Percentiles rank a stretch among this genome's conserved stretches.
phyloP scores from a whole-genome alignment of 2,888 invertebrate species.

The Thelaira solivaga region DNA sequence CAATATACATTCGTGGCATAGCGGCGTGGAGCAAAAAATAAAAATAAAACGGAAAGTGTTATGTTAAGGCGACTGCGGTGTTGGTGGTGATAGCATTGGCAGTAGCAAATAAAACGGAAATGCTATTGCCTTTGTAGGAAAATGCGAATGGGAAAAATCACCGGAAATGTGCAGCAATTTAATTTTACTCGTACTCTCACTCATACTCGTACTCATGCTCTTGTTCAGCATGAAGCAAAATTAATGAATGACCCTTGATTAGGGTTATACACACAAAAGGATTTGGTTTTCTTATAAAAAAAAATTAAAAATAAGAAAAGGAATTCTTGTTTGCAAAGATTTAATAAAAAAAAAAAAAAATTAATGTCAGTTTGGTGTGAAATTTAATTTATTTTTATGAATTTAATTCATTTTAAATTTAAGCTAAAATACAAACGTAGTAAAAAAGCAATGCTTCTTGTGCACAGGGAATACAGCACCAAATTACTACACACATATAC shows the following conservation, averaged over 20 bases:
- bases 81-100: not conserved
- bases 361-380: too few relatives aligned
- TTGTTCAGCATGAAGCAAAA: not conserved
- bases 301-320: too few relatives aligned
- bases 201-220: not conserved
- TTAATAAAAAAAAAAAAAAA: too few relatives aligned
- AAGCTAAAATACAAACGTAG: too few relatives aligned
- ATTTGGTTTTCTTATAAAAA: too few relatives aligned
- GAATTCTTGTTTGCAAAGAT: too few relatives aligned
- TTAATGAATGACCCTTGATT: not conserved
- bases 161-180: conserved; percentile 55
- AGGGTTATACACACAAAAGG: not conserved
- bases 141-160: conserved; percentile 40
- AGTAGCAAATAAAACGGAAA: conserved; percentile 48
- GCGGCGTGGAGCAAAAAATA: not conserved
- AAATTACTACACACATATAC: too few relatives aligned
- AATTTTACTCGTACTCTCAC: conserved; percentile 40
- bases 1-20: conserved; percentile 28
- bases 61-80: conserved; percentile 5
- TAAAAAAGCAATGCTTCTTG: too few relatives aligned
- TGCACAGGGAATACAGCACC: too few relatives aligned
- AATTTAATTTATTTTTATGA: too few relatives aligned
- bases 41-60: conserved; percentile 5
- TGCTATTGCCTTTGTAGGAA: conserved; percentile 35
- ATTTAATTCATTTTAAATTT: too few relatives aligned